These are phyloP conservation scores for Anorthoa munda DNA, from an alignment of 2,888 invertebrate species.

Conservation along the genomic window DNA sequence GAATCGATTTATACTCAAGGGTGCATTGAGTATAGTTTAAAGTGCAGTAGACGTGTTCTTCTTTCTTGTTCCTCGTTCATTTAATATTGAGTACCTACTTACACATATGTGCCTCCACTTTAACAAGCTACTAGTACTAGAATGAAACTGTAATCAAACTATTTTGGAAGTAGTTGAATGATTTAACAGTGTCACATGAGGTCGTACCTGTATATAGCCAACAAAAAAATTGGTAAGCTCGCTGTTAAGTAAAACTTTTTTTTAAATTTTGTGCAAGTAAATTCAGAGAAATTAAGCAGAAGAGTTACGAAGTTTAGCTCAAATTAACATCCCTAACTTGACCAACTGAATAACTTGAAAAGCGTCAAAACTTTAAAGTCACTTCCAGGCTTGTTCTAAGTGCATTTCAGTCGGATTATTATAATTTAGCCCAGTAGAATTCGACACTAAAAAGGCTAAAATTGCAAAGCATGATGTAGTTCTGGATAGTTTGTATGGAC, in stretches of 20 bases:
- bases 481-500: too few relatives aligned
- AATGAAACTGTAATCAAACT: background rate
- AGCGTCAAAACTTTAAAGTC: too few relatives aligned
- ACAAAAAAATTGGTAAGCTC: background rate
- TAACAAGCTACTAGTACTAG: background rate
- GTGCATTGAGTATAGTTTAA: background rate
- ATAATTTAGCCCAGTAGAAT: too few relatives aligned
- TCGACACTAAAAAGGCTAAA: too few relatives aligned
- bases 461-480: too few relatives aligned
- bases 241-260: too few relatives aligned
- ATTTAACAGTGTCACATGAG: background rate
- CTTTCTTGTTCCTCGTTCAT: background rate
- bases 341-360: background rate
- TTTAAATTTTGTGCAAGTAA: too few relatives aligned
- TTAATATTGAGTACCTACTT: background rate
- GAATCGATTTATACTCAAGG: constrained; percentile 6
- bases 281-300: too few relatives aligned
- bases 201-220: background rate
- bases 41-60: constrained; percentile 16
- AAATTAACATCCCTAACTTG: too few relatives aligned
- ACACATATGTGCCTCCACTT: background rate
- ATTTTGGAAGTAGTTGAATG: background rate
- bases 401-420: too few relatives aligned
- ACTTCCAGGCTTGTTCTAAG: too few relatives aligned
- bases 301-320: too few relatives aligned